Evolutionary conservation across 2,113 vertebrate species (phyloP).

Genomic region (Dolichotis patagonum): DNA sequence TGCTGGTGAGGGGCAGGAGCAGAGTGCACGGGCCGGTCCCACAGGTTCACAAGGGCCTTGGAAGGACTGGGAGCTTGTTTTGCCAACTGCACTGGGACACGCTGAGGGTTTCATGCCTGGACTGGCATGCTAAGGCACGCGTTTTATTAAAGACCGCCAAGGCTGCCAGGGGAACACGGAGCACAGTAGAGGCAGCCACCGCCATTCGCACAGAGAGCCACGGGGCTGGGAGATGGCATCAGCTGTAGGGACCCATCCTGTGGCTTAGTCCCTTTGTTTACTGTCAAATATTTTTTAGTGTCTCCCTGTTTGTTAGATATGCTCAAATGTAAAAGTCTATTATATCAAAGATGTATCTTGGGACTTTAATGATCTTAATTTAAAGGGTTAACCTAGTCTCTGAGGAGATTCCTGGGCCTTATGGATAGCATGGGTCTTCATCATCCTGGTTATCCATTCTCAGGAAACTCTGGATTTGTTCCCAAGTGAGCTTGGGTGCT

Average conservation of each 20-base stretch:
- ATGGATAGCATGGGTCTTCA: background rate
- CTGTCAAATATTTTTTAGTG: background rate
- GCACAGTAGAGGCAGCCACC: background rate
- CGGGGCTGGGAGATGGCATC: rapidly evolving
- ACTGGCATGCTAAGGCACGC: background rate
- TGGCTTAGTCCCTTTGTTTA: background rate
- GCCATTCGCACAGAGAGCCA: rapidly evolving
- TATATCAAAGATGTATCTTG: background rate
- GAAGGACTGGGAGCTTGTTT: background rate
- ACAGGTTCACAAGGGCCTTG: rapidly evolving
- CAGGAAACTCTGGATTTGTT: no score
- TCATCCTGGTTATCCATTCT: background rate
- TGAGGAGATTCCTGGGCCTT: background rate
- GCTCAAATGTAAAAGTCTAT: background rate
- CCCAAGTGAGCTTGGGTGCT: rapidly evolving
- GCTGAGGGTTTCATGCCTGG: background rate
- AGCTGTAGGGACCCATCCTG: rapidly evolving
- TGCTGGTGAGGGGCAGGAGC: rapidly evolving
- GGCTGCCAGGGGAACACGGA: no score
- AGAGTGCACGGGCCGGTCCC: rapidly evolving
- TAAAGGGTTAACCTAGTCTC: background rate
- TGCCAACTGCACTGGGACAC: background rate
- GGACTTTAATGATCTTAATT: background rate
- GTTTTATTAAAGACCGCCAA: background rate
- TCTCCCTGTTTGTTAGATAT: background rate